Percentiles rank a stretch among this genome's conserved stretches.
These are phyloP conservation scores for Drosophila mojavensis DNA, from an alignment of 1,140 invertebrate genomes.

Conservation along the genomic window DNA sequence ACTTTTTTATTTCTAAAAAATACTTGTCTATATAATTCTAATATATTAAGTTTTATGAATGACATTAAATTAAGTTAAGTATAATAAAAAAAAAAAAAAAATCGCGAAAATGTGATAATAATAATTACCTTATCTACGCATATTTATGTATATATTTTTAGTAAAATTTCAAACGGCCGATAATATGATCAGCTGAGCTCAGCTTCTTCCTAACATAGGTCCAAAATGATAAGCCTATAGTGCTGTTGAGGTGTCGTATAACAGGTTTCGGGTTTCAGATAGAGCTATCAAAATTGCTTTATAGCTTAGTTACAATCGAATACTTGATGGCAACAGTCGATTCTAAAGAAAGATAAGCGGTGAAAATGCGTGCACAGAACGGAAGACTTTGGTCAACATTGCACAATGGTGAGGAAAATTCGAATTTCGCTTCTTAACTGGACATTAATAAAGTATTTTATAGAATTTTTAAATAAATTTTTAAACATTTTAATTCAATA, in stretches of 20 bases:
- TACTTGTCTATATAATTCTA: no score
- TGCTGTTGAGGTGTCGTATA: not conserved
- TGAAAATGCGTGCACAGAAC: slow-evolving; percentile 48
- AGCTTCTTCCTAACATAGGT: no score
- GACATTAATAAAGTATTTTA: not conserved
- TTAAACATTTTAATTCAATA: slow-evolving; percentile 12
- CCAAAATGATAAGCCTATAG: slow-evolving; percentile 3
- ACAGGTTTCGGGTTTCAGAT: not conserved
- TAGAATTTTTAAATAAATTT: not conserved
- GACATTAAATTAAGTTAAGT: no score
- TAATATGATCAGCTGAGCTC: no score
- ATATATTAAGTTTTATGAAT: no score
- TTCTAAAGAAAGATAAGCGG: slow-evolving; percentile 38
- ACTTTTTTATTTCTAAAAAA: no score
- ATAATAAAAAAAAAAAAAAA: no score
- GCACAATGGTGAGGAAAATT: slow-evolving; percentile 54
- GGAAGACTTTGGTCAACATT: slow-evolving; percentile 63
- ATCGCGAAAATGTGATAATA: no score
- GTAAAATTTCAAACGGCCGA: no score
- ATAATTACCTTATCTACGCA: no score
- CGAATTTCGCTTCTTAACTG: not conserved
- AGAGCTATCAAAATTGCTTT: slow-evolving; percentile 8
- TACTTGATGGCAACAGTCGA: slow-evolving; percentile 7
- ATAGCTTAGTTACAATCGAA: slow-evolving; percentile 36
- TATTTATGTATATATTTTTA: no score